Conservation (phyloP, 1,140 invertebrate genomes). For the Paraescarpia echinospica region DNA sequence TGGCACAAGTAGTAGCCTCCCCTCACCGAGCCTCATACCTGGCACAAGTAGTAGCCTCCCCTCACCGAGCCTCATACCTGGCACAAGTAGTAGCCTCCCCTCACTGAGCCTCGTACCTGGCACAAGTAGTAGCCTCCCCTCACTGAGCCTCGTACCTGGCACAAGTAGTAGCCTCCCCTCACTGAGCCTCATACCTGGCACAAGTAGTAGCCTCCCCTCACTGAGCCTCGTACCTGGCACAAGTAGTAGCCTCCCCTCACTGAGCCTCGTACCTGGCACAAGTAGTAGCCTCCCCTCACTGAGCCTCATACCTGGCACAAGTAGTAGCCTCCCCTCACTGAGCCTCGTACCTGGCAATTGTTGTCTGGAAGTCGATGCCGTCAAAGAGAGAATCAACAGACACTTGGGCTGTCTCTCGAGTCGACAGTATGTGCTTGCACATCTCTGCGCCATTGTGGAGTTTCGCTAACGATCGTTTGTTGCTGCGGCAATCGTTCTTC, state of each 20-base stretch:
- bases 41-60: conserved; percentile 34
- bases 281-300: no score
- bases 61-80: conserved; percentile 38
- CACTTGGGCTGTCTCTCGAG: conserved; percentile 50
- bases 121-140: conserved; percentile 25
- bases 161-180: no score
- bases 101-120: conserved; percentile 42
- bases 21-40: conserved; percentile 38
- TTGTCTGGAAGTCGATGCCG: conserved; percentile 51
- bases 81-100: conserved; percentile 35
- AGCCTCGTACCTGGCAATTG: conserved; percentile 52
- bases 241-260: no score
- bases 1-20: conserved; percentile 37
- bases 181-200: conserved; percentile 46
- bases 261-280: conserved; percentile 48
- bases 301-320: conserved; percentile 49
- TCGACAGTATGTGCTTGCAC: conserved; percentile 59
- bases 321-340: no score
- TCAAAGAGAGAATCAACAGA: conserved; percentile 58
- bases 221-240: conserved; percentile 47
- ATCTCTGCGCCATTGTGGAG: conserved; percentile 56
- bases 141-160: conserved; percentile 46
- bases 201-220: no score
- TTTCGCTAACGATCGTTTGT: conserved; percentile 57
- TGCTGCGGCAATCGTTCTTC: conserved; percentile 42